phyloP scores from a whole-genome alignment of 2,888 invertebrate genomes.

The Pheosia gnoma region DNA sequence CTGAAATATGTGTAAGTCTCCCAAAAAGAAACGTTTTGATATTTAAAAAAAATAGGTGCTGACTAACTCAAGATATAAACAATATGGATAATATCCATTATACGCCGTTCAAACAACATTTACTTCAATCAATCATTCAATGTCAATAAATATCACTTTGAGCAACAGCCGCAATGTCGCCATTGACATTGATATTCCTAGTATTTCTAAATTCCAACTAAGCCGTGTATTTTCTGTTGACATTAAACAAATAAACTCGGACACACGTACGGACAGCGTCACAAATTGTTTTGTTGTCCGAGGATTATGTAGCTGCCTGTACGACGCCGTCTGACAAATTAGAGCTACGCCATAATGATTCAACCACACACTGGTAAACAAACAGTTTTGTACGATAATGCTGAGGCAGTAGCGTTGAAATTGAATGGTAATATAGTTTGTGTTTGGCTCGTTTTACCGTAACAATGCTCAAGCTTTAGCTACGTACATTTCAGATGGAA shows the following conservation, averaged over 20 bases:
- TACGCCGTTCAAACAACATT: not conserved
- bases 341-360: not conserved
- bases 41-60: too few relatives aligned
- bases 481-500: too few relatives aligned
- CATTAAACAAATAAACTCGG: not conserved
- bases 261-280: conserved; percentile 1
- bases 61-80: too few relatives aligned
- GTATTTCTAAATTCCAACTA: not conserved
- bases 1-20: too few relatives aligned
- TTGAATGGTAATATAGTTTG: not conserved
- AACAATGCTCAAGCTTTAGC: too few relatives aligned
- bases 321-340: not conserved
- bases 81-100: not conserved
- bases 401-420: not conserved
- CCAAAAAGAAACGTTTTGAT: too few relatives aligned
- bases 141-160: not conserved
- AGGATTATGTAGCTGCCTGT: not conserved
- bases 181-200: not conserved
- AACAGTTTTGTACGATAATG: not conserved
- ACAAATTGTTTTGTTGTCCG: not conserved
- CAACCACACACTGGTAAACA: too few relatives aligned
- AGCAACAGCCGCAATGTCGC: not conserved
- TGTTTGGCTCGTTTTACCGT: too few relatives aligned
- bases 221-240: not conserved
- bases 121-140: not conserved